Conservation (phyloP, 2,888 invertebrate species). For the Drosophila prolongata region DNA sequence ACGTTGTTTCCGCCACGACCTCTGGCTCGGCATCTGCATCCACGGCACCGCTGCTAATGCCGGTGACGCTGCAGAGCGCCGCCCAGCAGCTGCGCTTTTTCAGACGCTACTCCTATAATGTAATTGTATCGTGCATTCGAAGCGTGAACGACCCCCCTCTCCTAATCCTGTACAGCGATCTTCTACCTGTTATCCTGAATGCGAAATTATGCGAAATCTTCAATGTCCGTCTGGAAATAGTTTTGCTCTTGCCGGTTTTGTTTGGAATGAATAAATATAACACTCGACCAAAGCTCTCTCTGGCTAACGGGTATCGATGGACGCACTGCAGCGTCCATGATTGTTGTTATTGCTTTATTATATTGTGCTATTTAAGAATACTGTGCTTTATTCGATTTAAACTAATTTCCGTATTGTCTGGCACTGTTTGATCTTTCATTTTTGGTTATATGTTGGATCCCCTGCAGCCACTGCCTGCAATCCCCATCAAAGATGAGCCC, state of each 20-base stretch:
- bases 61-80: slow-evolving; percentile 79
- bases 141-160: slow-evolving; percentile 21
- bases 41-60: slow-evolving; percentile 68
- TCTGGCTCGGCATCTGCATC: slow-evolving; percentile 17
- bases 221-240: slow-evolving; percentile 13
- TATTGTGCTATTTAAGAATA: background rate
- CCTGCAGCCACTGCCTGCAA: slow-evolving; percentile 81
- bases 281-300: slow-evolving; percentile 2
- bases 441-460: background rate
- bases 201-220: slow-evolving; percentile 7
- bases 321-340: slow-evolving; percentile 24
- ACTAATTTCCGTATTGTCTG: slow-evolving; percentile 15
- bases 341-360: slow-evolving; percentile 11
- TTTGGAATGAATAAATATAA: background rate
- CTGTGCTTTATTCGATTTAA: background rate
- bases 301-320: slow-evolving; percentile 39
- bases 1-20: slow-evolving; percentile 10
- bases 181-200: slow-evolving; percentile 32
- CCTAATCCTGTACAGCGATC: slow-evolving; percentile 7
- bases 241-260: background rate
- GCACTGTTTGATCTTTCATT: background rate
- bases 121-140: slow-evolving; percentile 83
- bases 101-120: slow-evolving; percentile 83
- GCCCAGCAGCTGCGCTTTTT: slow-evolving; percentile 83
- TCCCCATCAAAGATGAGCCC: slow-evolving; percentile 84